Evolutionary conservation across 2,797 vertebrate species (phyloP), one percentile per base, ranked within the genome.

Genomic region (Cossypha polioptera): DNA sequence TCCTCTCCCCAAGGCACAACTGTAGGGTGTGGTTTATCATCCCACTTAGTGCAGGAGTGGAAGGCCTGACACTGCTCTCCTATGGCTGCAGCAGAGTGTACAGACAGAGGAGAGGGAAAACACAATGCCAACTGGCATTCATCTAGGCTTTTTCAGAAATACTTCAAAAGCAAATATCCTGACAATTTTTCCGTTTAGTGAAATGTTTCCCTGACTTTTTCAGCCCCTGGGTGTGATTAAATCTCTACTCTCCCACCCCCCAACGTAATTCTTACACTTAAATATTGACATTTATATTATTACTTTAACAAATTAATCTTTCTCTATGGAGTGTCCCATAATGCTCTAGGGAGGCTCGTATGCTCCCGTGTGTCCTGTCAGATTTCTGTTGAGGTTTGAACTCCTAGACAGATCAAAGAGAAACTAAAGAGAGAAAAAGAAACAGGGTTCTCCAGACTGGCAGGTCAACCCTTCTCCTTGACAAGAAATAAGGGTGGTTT

Each of bases 251-350:
- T 58, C 21, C 61, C 58, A 65, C 20, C 24, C 9, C 31, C 1
- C 20, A 38, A 45, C 0, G 16, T 57, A 92, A 87, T 76, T 83
- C 57, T 91, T 87, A 87, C 63, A 55, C 54, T 91, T 90, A 66
- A 85, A 76, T 59, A 31, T 45, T 87, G 75, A 63, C 74, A 82
- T 76, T 85, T 67, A 28, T 85, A 54, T 67, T 59, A 76, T 53
- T 74, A 71, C 16, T 74, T 89, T 42, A 91, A 92, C 85, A 95
- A 95, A 96, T 93, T 80, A 86, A 89, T 85, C 63, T 67, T 86
- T 83, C 42, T 77, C 85, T 51, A 1, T 25, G 14, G 79, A 77
- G 47, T 31, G 35, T 25, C 86, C 54, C 54, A 33, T 66, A 43
- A 47, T 33, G 54, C 54, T 88, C 28, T 61, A 72, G 33, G 79